Base-by-base conservation (phyloP, 30 jellyfish, hydroid and myxozoan genomes). In the Hydractinia symbiolongicarpus region DNA sequence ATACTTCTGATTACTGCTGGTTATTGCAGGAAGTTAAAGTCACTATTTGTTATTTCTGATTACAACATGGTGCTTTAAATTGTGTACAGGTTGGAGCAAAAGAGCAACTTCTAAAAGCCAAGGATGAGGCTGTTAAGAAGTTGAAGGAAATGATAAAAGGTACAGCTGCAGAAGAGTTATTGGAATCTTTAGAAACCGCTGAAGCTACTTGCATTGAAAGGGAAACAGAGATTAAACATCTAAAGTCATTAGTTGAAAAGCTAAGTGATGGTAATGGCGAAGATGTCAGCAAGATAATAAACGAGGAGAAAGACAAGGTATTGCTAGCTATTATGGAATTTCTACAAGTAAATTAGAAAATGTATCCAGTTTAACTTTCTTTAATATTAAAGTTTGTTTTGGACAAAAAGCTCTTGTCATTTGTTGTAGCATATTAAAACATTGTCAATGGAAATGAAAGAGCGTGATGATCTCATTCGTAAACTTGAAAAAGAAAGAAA, bases 81-180 rank as follows among this genome's bases (percentile, higher is more conserved):
- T 58, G n/a, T 19, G 44, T 78, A 56, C 21, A 78, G 86, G 70
- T 78, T 60, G 84, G 30, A 17, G 86, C 86, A 13, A 78, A 78
- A 78, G 86, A 78, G 53, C 83, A 78, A 53, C 83, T 78, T 58
- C 64, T 78, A 13, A 78, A 78, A 78, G 51, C 86, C 10, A 78
- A 78, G 70, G 86, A 78, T n/a, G 86, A 78, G 62, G 86, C 83
- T 56, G 64, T 78, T 58, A 58, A 61, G 4, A 58, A 64, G 56
- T 54, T 78, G 4, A 58, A 78, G 56, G 50, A 40, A 13, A 49
- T 78, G 55, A 61, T 64, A 17, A 83, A 78, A 61, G 86, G 86
- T 8, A 19, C 83, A 17, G 83, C 49, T 14, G 62, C 64, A 5
- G 86, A 78, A 7, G 66, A 78, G 13, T 9, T 55, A 17, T 61